Conservation (phyloP, 2,888 invertebrate genomes). For the Augochlorella aurata region DNA sequence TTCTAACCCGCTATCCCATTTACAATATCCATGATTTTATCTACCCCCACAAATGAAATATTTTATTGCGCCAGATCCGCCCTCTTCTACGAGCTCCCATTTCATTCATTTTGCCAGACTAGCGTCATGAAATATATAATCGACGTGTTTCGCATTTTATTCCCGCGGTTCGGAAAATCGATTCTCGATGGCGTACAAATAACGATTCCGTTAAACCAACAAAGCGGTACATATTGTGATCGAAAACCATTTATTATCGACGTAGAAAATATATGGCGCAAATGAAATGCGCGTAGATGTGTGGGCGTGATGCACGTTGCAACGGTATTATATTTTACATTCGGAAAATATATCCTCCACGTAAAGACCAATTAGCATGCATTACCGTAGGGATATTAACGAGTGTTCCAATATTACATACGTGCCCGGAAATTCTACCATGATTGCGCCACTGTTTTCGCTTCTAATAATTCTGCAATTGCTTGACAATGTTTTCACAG, state of each 20-base stretch:
- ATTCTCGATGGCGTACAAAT: not conserved
- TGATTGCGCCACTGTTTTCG: not conserved
- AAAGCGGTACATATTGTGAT: not conserved
- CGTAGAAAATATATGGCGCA: not conserved
- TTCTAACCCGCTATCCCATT: not conserved
- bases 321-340: not conserved
- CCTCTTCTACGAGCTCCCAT: not conserved
- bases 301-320: not conserved
- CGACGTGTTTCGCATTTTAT: conserved; percentile 2
- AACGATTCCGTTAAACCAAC: conserved; percentile 11
- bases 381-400: not conserved
- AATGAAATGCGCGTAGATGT: not conserved
- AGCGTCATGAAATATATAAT: not conserved
- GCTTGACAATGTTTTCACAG: not conserved
- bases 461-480: not conserved
- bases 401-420: not conserved
- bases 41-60: not conserved
- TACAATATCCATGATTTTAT: not conserved
- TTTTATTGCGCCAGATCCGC: not conserved
- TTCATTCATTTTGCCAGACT: not conserved
- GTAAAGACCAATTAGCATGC: not conserved
- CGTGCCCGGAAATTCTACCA: not conserved
- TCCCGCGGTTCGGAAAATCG: not conserved
- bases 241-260: not conserved
- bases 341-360: not conserved